Conservation (phyloP, 92 coral and sea anemone species). For the Umimayanthus kanabou region DNA sequence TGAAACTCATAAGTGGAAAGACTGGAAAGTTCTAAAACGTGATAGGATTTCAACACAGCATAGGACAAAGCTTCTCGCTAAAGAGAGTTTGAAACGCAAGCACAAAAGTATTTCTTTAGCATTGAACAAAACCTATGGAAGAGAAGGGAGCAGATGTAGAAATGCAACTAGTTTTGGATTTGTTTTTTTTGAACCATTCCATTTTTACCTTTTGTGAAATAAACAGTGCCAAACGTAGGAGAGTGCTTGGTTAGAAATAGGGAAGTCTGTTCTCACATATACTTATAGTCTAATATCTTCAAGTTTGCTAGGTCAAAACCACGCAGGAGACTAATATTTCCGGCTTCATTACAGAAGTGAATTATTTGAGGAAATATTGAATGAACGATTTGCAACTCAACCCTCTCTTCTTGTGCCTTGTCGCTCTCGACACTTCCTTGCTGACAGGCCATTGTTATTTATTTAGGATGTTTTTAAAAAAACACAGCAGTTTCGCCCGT, state of each 20-base stretch:
- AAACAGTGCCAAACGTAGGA: no score
- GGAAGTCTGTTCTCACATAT: no score
- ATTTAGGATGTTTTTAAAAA: not conserved
- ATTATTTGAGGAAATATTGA: not conserved
- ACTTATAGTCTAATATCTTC: no score
- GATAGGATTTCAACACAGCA: not conserved
- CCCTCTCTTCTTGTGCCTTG: no score
- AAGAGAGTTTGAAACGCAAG: not conserved
- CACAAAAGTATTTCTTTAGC: not conserved
- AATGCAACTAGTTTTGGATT: not conserved
- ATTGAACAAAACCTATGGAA: not conserved
- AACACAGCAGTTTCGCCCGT: conserved; percentile 13
- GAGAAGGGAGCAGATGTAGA: not conserved
- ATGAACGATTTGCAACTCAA: not conserved
- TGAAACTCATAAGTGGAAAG: not conserved
- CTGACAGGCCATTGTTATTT: not conserved
- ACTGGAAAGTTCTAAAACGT: not conserved
- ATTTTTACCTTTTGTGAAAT: no score
- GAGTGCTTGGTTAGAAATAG: no score
- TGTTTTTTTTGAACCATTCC: not conserved
- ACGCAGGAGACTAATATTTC: not conserved
- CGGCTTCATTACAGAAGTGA: not conserved
- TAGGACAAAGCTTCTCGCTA: not conserved
- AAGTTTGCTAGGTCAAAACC: not conserved
- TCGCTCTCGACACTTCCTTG: not conserved